Evolutionary conservation across 2,888 invertebrate genomes (phyloP).

Genomic region (Dysmachus trigonus): DNA sequence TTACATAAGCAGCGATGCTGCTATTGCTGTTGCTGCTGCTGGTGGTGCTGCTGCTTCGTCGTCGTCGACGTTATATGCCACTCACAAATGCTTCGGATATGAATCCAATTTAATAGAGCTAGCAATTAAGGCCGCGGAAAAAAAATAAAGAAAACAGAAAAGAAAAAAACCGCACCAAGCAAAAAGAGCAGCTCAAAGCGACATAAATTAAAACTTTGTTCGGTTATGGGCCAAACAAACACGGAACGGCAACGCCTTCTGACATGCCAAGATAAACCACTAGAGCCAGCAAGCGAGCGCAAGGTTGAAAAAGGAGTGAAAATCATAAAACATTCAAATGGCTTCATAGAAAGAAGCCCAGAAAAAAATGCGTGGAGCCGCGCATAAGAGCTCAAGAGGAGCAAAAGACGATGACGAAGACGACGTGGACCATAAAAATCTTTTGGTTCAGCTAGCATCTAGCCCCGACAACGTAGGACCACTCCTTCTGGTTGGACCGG

Average conservation of each 20-base stretch:
- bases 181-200: background rate
- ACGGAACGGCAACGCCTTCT: constrained; percentile 27
- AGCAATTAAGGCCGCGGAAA: background rate
- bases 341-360: constrained; percentile 17
- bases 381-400: background rate
- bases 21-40: background rate
- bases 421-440: constrained; percentile 13
- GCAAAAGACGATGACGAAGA: background rate
- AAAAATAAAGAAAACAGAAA: background rate
- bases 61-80: background rate
- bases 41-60: background rate
- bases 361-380: background rate
- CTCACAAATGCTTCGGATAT: constrained; percentile 6
- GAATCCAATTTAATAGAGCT: constrained; percentile 17
- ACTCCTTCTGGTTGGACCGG: background rate
- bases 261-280: constrained; percentile 19
- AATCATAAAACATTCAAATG: constrained; percentile 31
- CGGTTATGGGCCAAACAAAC: constrained; percentile 33
- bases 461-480: background rate
- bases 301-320: background rate
- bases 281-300: background rate
- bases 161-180: background rate
- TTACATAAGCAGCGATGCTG: background rate
- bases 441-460: background rate
- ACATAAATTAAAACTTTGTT: constrained; percentile 36